Evolutionary conservation across 1,140 invertebrate genomes (phyloP), one percentile per base, ranked within the genome.

Genomic region (Drosophila oshimai): DNA sequence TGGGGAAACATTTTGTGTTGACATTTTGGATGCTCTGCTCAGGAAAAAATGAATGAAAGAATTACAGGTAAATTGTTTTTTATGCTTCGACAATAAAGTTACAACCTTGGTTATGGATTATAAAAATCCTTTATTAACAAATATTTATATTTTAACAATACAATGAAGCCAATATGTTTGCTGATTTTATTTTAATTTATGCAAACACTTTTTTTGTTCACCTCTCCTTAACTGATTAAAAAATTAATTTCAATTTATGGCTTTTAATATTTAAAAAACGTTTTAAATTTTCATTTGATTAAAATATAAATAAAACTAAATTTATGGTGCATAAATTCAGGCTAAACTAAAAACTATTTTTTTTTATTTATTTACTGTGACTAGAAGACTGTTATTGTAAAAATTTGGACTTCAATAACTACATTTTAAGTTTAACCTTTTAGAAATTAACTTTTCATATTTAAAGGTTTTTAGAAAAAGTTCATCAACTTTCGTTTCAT

Each of bases 101-200:
- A 12, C 7, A 9, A 7, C 6, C 7, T 9, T 7, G 7, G 9
- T n/a, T 20, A 13, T 15, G 17, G 17, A 6, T 54, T n/a, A 31
- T 10, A n/a, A 28, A 4, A n/a, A n/a, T n/a, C n/a, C n/a, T n/a
- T n/a, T n/a, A n/a, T n/a, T 13, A 31, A 31, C 45, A 31, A 22
- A 50, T 33, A 46, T 55, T 50, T 55, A 45, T 45, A 55, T 33
- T 31, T 54, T 9, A 22, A 7, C 12, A 7, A 18, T 6, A 22
- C n/a, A 10, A n/a, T 20, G 5, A n/a, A 2, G 2, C 6, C 6
- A 22, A 51, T 28, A 15, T 22, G 9, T 5, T 20, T 2, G 6
- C 9, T 9, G 18, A 2, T 20, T 15, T 15, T 3, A 2, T 13
- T 17, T 22, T 60, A 55, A 20, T 26, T 28, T 15, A 53, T 57